A percentile compares a stretch with the other conserved stretches of the same genome.
phyloP scores from a whole-genome alignment of 2,797 vertebrate species.

The Trachurus trachurus region DNA sequence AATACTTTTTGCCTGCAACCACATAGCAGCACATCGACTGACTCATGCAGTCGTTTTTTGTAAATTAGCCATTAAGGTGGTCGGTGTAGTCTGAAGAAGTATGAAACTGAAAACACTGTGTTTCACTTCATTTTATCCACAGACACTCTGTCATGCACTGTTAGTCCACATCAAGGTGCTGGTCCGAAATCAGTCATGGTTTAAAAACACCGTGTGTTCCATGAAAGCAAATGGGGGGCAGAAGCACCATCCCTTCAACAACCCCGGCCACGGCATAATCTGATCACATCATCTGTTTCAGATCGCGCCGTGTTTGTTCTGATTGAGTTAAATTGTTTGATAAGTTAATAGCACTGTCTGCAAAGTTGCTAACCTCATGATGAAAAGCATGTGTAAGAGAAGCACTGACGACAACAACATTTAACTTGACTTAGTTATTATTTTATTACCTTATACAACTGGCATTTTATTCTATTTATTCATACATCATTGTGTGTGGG shows the following conservation, averaged over 20 bases:
- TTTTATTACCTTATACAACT: too few species aligned
- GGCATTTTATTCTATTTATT: too few species aligned
- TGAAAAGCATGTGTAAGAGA: too few species aligned
- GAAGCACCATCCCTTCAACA: not conserved
- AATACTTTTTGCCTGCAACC: not conserved
- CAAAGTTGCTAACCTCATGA: not conserved
- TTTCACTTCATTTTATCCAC: not conserved
- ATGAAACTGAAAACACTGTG: constrained; percentile 3
- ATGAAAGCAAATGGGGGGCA: not conserved
- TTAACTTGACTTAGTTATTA: too few species aligned
- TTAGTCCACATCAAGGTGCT: not conserved
- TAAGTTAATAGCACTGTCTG: not conserved
- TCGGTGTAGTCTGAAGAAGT: not conserved
- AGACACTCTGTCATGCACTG: not conserved
- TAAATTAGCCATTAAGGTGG: too few species aligned
- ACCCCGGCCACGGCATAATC: too few species aligned
- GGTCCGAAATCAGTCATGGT: not conserved
- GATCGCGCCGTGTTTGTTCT: not conserved
- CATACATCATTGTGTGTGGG: too few species aligned
- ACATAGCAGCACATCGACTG: not conserved
- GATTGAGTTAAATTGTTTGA: not conserved
- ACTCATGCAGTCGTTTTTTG: not conserved
- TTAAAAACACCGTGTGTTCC: not conserved
- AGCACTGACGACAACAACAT: too few species aligned
- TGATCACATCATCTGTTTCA: not conserved